Evolutionary conservation across 2,113 vertebrate genomes (phyloP).

Genomic region (Plestiodon gilberti): DNA sequence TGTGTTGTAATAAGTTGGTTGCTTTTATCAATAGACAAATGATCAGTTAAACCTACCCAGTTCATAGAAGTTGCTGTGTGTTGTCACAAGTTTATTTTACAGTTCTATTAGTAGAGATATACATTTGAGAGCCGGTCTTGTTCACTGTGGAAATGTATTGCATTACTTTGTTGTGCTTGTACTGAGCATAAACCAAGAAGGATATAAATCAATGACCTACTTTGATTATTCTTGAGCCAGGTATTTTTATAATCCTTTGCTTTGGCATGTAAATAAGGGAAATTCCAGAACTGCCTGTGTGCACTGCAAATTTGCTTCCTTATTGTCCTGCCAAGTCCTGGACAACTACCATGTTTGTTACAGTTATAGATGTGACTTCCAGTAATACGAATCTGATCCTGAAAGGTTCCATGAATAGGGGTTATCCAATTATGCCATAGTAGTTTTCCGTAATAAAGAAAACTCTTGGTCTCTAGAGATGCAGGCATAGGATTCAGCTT

Average conservation of each 20-base stretch:
- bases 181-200: background rate
- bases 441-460: background rate
- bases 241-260: background rate
- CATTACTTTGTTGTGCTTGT: background rate
- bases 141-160: background rate
- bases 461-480: background rate
- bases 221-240: background rate
- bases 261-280: conserved; percentile 11
- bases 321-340: conserved; percentile 11
- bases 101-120: background rate
- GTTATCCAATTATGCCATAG: background rate
- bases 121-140: background rate
- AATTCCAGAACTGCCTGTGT: background rate
- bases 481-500: background rate
- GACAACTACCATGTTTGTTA: conserved; percentile 20
- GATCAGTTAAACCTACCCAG: background rate
- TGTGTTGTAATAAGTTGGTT: background rate
- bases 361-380: conserved; percentile 36
- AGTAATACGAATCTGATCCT: background rate
- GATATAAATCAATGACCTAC: background rate
- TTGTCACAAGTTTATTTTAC: background rate
- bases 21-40: background rate
- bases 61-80: background rate
- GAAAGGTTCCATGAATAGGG: background rate
- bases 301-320: conserved; percentile 24